Evolutionary conservation across 2,888 invertebrate species (phyloP).

Genomic region (Melanostoma mellinum): DNA sequence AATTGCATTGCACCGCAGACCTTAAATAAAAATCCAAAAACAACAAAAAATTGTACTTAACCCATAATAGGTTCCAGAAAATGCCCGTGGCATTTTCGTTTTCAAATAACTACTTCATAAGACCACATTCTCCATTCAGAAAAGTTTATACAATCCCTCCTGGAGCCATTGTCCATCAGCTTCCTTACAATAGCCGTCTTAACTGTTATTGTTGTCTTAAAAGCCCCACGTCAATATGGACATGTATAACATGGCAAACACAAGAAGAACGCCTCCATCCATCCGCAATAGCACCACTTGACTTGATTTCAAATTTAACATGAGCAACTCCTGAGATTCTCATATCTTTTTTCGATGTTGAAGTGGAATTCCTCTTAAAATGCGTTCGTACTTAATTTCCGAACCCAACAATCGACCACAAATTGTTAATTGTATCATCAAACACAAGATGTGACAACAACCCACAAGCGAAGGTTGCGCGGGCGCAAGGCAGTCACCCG

Average conservation of each 20-base stretch:
- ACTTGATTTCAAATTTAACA: slow-evolving; percentile 45
- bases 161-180: slow-evolving; percentile 45
- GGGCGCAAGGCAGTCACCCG: slow-evolving; percentile 4
- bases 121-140: slow-evolving; percentile 24
- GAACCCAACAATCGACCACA: slow-evolving; percentile 55
- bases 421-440: slow-evolving; percentile 72
- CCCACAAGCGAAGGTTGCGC: slow-evolving; percentile 12
- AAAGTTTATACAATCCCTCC: slow-evolving; percentile 40
- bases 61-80: slow-evolving; percentile 22
- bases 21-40: not conserved
- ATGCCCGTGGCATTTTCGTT: slow-evolving; percentile 45
- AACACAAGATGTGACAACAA: slow-evolving; percentile 59
- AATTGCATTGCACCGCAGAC: not conserved
- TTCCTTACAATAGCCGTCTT: slow-evolving; percentile 56
- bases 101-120: slow-evolving; percentile 7
- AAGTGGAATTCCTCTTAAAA: slow-evolving; percentile 15
- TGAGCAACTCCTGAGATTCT: slow-evolving; percentile 46
- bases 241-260: slow-evolving; percentile 57
- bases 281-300: slow-evolving; percentile 42
- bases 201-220: slow-evolving; percentile 55
- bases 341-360: slow-evolving; percentile 1
- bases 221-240: slow-evolving; percentile 58
- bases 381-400: slow-evolving; percentile 49
- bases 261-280: slow-evolving; percentile 53
- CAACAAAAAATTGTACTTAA: not conserved